Conservation (phyloP, 2,797 vertebrate species). For the Heteromormyrus szaboi region DNA sequence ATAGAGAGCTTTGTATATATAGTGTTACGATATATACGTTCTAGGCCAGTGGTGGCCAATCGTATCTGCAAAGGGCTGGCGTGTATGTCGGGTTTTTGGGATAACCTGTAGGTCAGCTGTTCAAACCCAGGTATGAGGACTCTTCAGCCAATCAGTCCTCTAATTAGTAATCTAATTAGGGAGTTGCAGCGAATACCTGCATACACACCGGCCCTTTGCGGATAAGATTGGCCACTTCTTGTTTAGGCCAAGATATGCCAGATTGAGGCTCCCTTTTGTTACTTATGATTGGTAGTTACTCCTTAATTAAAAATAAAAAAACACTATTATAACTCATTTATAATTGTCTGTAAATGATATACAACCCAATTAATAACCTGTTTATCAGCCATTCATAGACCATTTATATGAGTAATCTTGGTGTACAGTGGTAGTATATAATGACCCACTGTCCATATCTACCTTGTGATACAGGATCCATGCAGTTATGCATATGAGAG, state of each 20-base stretch:
- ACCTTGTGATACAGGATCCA: background rate
- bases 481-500: background rate
- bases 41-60: background rate
- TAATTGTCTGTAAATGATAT: background rate
- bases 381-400: background rate
- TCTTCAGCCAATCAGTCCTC: too few species aligned
- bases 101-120: too few species aligned
- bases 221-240: too few species aligned
- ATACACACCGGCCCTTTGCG: too few species aligned
- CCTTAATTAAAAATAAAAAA: background rate
- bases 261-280: background rate
- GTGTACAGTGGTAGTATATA: background rate
- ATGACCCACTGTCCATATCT: background rate
- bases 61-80: too few species aligned
- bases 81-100: too few species aligned
- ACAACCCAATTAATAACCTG: background rate
- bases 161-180: background rate
- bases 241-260: background rate
- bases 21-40: background rate
- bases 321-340: background rate
- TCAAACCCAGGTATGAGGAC: too few species aligned
- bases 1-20: background rate
- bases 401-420: background rate
- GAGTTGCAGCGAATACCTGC: too few species aligned
- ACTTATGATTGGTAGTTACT: background rate